phyloP scores from a whole-genome alignment of 2,113 vertebrate species.

The Ammodytes marinus region DNA sequence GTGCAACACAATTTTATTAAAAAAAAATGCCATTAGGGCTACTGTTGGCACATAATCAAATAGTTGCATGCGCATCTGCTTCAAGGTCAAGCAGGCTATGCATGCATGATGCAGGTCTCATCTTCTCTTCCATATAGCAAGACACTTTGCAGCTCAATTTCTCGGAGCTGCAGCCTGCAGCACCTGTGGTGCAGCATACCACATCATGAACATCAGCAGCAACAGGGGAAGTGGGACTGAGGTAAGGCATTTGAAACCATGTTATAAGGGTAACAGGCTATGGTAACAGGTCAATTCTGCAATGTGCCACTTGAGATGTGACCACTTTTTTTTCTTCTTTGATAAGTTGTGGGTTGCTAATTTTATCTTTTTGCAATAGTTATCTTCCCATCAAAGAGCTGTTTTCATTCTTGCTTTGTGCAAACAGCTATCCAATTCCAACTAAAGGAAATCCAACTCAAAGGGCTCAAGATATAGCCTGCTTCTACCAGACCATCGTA shows the following conservation, averaged over 20 bases:
- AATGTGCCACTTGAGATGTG: background rate
- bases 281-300: background rate
- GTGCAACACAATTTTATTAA: background rate
- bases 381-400: background rate
- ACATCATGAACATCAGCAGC: constrained; percentile 46
- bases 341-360: background rate
- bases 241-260: constrained; percentile 53
- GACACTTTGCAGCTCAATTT: constrained; percentile 41
- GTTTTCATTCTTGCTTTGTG: background rate
- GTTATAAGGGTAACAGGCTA: background rate
- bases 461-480: no score
- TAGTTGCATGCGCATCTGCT: background rate
- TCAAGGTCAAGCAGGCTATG: background rate
- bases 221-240: constrained; percentile 55
- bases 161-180: constrained; percentile 42
- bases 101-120: constrained; percentile 7
- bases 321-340: background rate
- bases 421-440: constrained; percentile 1
- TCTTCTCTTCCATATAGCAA: background rate
- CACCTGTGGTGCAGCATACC: constrained; percentile 5
- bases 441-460: background rate
- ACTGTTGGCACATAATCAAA: background rate
- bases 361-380: background rate
- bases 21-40: background rate
- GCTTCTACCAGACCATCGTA: no score